phyloP scores from a whole-genome alignment of 2,888 invertebrate genomes.

The Cactoblastis cactorum region DNA sequence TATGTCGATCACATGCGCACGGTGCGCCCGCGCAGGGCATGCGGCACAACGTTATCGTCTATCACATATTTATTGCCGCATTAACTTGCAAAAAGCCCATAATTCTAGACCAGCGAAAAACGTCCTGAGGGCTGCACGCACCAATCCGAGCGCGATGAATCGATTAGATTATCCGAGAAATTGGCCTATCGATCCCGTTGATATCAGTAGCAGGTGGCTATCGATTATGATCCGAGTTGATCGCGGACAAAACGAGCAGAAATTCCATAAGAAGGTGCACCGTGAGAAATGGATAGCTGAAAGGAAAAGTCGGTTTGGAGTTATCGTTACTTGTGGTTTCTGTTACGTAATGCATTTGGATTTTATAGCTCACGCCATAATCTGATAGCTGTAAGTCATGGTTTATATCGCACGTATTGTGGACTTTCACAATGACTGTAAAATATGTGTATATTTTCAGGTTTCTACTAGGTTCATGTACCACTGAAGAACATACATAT shows the following conservation, averaged over 20 bases:
- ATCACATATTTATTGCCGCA: conserved; percentile 66
- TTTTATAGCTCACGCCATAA: not conserved
- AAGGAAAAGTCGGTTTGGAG: conserved; percentile 3
- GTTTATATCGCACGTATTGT: not conserved
- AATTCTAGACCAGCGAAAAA: conserved; percentile 65
- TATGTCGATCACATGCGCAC: conserved; percentile 44
- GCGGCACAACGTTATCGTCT: conserved; percentile 48
- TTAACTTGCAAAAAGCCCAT: conserved; percentile 70
- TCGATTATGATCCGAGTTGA: conserved; percentile 10
- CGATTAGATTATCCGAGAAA: conserved; percentile 32
- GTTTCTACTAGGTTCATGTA: no score
- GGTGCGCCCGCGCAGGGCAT: conserved; percentile 37
- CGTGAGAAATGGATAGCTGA: conserved; percentile 8
- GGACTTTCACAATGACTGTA: not conserved
- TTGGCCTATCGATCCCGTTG: conserved; percentile 13
- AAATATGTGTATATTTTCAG: not conserved
- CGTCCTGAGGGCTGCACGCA: conserved; percentile 49
- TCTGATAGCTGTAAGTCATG: not conserved
- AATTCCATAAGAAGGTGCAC: conserved; percentile 5
- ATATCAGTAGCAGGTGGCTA: conserved; percentile 10
- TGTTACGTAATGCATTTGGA: conserved; percentile 5
- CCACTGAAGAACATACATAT: no score
- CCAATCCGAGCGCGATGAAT: conserved; percentile 29
- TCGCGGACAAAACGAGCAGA: conserved; percentile 6
- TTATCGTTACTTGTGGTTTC: conserved; percentile 4